Conservation (phyloP, 2,113 vertebrate genomes). For the Ciconia boyciana region DNA sequence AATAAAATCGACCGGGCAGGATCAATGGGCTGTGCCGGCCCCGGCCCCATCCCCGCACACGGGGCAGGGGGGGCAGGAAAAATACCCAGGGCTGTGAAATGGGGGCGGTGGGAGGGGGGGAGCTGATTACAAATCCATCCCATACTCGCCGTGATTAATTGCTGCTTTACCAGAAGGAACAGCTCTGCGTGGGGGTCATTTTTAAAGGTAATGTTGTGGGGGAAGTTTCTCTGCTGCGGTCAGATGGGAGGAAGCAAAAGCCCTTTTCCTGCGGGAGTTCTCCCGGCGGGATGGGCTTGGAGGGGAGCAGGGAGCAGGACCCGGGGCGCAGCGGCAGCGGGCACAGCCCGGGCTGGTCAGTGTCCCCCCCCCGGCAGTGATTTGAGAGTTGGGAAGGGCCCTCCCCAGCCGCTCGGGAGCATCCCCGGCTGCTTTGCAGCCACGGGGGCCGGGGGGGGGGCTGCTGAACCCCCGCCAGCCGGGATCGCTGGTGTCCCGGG, state of each 20-base stretch:
- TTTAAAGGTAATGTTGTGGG: not conserved
- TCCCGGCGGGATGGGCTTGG: accelerated
- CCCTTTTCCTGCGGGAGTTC: not conserved
- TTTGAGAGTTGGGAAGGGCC: not conserved
- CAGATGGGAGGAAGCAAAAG: not conserved
- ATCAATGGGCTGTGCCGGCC: conserved; percentile 47
- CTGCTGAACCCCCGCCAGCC: not conserved
- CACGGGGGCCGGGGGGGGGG: no score
- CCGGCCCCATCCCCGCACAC: not conserved
- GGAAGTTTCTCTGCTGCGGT: not conserved
- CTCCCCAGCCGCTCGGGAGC: not conserved
- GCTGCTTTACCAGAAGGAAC: conserved; percentile 46
- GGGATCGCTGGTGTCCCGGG: not conserved
- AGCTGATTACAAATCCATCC: conserved; percentile 60
- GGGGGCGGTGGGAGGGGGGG: not conserved
- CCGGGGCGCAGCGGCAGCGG: accelerated
- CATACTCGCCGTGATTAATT: conserved; percentile 57
- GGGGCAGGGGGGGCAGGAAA: not conserved
- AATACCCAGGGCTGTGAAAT: not conserved
- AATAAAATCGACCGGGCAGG: conserved; percentile 54
- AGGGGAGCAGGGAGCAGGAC: not conserved
- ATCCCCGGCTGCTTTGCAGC: not conserved
- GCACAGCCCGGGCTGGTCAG: accelerated
- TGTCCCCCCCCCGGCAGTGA: no score
- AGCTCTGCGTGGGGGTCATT: conserved; percentile 20